Conservation (phyloP, 1,140 invertebrate species). For the Cryptotermes secundus region DNA sequence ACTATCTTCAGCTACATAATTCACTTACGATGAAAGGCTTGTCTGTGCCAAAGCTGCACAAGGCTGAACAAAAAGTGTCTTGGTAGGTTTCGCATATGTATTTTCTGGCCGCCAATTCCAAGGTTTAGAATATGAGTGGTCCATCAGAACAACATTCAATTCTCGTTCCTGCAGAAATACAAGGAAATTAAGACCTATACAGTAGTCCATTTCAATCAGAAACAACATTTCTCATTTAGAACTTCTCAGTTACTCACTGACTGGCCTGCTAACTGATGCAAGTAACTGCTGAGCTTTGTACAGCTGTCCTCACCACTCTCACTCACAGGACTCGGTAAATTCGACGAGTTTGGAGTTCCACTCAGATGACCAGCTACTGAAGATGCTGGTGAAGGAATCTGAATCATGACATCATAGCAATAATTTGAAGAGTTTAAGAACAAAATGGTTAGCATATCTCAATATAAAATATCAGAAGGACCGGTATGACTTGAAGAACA, state of each 20-base stretch:
- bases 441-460: not conserved
- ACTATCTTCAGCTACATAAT: too few relatives aligned
- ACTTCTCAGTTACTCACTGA: not conserved
- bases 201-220: too few relatives aligned
- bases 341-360: slow-evolving; percentile 24
- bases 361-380: not conserved
- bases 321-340: slow-evolving; percentile 35
- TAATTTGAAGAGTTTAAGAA: not conserved
- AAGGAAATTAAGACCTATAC: not conserved
- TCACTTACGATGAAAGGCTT: not conserved
- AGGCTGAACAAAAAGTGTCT: slow-evolving; percentile 51
- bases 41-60: not conserved
- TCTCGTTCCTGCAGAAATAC: slow-evolving; percentile 44
- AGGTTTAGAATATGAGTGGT: slow-evolving; percentile 69
- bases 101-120: slow-evolving; percentile 70
- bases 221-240: slow-evolving; percentile 18
- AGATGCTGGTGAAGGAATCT: slow-evolving; percentile 20
- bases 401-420: not conserved
- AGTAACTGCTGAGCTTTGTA: slow-evolving; percentile 46
- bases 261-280: slow-evolving; percentile 46
- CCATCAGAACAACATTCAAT: slow-evolving; percentile 50
- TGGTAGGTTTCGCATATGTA: slow-evolving; percentile 62
- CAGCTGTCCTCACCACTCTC: slow-evolving; percentile 46
- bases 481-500: too few relatives aligned
- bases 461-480: too few relatives aligned